Evolutionary conservation across 2,888 invertebrate genomes (phyloP), one percentile per base, ranked within the genome.

Genomic region (Girardia tigrina): DNA sequence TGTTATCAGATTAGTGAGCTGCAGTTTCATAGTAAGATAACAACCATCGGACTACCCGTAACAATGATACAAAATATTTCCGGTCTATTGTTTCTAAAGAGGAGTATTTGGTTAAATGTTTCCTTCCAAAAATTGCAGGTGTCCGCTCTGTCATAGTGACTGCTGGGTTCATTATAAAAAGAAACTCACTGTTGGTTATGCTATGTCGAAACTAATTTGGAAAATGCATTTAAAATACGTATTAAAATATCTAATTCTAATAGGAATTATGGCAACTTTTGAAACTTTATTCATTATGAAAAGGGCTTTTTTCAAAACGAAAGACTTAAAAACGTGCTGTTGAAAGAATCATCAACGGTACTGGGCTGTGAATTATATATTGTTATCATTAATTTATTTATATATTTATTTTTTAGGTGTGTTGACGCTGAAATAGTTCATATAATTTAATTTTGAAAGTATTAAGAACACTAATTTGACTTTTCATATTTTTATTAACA

Each of bases 1-100:
- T 56, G 56, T 56, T 56, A 56, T 56, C 56, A 56, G 56, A 56
- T 56, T 56, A 56, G 56, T 56, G 56, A 56, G 56, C 56, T 56
- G 56, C 56, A 56, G 56, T 56, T 56, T 56, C 56, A 56, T 56
- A 56, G 56, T 4, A n/a, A 56, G 56, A 56, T 56, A 56, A 56
- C 56, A 56, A 56, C 56, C 56, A 56, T n/a, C 56, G 56, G 56
- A 56, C 56, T 20, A n/a, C 56, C 56, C 56, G 56, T 56, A 56
- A 56, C 56, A 56, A 56, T 56, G 56, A 56, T 56, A 56, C 56
- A 56, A 56, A 56, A 56, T 56, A 56, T 56, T 56, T 56, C 56
- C 56, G 56, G 56, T 23, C 56, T 56, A 12, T 56, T 56, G 56
- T 56, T 56, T 56, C n/a, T 8, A 56, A 23, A 56, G 56, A 56